Conservation (phyloP, 2,113 vertebrate species). For the Brevimyrus niger region DNA sequence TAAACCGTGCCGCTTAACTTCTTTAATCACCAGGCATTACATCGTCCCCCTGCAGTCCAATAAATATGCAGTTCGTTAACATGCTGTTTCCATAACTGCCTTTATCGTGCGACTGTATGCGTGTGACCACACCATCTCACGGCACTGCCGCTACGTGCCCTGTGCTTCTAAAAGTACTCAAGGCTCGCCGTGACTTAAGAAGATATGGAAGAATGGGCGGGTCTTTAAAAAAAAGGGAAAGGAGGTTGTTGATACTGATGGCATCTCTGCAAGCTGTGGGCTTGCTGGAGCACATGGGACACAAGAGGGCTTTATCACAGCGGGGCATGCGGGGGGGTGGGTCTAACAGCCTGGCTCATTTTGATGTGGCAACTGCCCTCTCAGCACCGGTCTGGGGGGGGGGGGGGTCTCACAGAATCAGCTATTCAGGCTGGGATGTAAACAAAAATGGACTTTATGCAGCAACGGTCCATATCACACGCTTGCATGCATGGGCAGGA, state of each 20-base stretch:
- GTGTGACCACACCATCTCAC: neutral
- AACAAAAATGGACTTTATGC: conserved; percentile 9
- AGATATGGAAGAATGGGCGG: neutral
- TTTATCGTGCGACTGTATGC: neutral
- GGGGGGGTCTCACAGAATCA: conserved; percentile 14
- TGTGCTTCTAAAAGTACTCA: neutral
- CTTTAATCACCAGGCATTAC: neutral
- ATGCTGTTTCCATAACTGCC: neutral
- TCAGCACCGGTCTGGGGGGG: conserved; percentile 21
- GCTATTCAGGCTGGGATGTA: conserved; percentile 25
- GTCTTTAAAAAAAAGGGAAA: neutral
- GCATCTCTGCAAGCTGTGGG: conserved; percentile 3
- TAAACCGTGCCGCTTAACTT: neutral
- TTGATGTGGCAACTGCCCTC: conserved; percentile 31
- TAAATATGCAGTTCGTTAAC: neutral
- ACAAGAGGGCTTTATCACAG: conserved; percentile 29
- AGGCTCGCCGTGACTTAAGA: neutral
- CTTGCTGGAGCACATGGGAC: neutral
- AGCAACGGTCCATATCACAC: neutral
- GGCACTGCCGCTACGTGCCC: neutral
- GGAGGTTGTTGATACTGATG: neutral
- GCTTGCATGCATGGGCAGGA: neutral
- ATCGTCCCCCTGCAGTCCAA: neutral
- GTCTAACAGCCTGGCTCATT: conserved; percentile 45
- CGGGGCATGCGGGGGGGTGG: neutral